Conservation (phyloP, 2,888 invertebrate genomes). For the Brassicogethes aeneus region DNA sequence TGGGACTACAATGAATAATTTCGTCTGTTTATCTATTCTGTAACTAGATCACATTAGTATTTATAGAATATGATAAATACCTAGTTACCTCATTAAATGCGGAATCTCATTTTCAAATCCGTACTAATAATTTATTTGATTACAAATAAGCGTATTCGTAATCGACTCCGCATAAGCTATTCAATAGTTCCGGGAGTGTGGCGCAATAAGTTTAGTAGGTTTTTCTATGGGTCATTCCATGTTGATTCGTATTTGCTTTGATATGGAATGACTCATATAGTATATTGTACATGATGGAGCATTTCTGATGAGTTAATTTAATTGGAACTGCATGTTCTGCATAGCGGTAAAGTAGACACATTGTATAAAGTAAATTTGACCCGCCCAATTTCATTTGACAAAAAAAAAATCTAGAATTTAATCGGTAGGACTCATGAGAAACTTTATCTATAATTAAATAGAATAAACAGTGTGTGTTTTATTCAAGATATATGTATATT, state of each 20-base stretch:
- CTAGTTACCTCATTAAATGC: conserved; percentile 24
- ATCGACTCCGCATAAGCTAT: not conserved
- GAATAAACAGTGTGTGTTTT: conserved; percentile 1
- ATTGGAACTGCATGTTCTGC: not conserved
- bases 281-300: not conserved
- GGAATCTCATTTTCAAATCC: conserved; percentile 15
- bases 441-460: not conserved
- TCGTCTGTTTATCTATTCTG: conserved; percentile 19
- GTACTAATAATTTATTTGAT: conserved; percentile 11
- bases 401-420: not conserved
- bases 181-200: too few species aligned
- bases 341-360: not conserved
- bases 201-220: too few species aligned
- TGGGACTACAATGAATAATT: conserved; percentile 90
- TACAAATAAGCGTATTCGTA: not conserved
- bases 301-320: not conserved
- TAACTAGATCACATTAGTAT: conserved; percentile 24
- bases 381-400: not conserved
- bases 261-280: too few species aligned
- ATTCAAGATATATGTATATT: not conserved
- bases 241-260: too few species aligned
- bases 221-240: too few species aligned
- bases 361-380: not conserved
- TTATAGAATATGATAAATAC: conserved; percentile 20
- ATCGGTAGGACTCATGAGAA: not conserved